Conservation (phyloP, 2,797 vertebrate genomes). For the Heterohyrax brucei region DNA sequence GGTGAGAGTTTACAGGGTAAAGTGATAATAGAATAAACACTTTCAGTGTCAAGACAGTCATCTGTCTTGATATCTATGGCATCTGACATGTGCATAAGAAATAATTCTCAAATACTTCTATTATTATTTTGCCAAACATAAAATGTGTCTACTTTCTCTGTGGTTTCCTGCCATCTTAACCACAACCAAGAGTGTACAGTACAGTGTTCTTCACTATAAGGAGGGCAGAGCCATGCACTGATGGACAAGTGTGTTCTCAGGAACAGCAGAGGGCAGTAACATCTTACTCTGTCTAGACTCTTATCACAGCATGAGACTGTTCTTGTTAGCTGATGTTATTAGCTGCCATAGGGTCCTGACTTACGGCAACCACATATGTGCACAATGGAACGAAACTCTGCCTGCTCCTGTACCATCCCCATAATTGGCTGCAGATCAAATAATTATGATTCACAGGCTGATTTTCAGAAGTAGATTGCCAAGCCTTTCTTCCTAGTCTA, state of each 20-base stretch:
- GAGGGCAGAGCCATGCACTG: neutral
- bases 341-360: neutral
- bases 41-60: conserved; percentile 6
- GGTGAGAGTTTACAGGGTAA: neutral
- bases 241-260: conserved; percentile 24
- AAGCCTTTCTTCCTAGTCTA: neutral
- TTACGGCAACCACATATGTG: neutral
- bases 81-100: conserved; percentile 38
- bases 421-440: neutral
- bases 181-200: neutral
- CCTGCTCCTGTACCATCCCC: neutral
- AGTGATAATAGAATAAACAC: neutral
- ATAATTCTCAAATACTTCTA: conserved; percentile 44
- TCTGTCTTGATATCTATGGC: neutral
- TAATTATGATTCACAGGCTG: neutral
- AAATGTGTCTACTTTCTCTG: conserved; percentile 23
- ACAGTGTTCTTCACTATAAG: neutral
- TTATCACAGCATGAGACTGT: neutral
- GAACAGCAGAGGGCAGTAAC: conserved; percentile 81
- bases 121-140: conserved; percentile 53
- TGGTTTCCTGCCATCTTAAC: conserved; percentile 48
- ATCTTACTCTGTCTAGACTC: conserved; percentile 55
- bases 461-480: neutral
- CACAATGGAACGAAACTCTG: neutral
- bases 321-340: neutral